A percentile compares a stretch with the other conserved stretches of the same genome.
Evolutionary conservation across 2,113 vertebrate genomes (phyloP).

Genomic region (Theristicus caerulescens): DNA sequence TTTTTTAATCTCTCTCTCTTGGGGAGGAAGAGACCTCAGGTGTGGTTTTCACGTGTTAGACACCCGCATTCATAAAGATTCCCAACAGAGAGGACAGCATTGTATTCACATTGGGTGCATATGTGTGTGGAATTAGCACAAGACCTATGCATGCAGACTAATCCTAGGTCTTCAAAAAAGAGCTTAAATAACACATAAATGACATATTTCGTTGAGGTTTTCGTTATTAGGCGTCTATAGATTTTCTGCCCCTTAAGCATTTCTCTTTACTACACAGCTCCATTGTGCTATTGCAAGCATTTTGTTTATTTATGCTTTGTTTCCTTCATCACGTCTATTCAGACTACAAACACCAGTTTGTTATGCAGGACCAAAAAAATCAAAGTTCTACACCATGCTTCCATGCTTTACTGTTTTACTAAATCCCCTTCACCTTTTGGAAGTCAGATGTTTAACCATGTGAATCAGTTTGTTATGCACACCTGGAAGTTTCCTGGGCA

Average conservation of each 20-base stretch:
- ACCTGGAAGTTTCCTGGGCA: neutral
- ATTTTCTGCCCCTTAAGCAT: neutral
- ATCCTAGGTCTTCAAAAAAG: neutral
- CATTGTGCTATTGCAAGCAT: neutral
- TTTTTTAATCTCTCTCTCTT: neutral
- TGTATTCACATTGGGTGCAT: neutral
- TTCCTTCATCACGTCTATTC: neutral
- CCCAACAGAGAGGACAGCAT: neutral
- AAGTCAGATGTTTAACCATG: constrained; percentile 3
- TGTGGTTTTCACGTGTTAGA: neutral
- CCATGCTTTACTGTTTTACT: constrained; percentile 19
- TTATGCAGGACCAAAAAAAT: neutral
- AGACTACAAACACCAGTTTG: neutral
- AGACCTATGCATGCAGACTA: neutral
- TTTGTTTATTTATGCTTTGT: neutral
- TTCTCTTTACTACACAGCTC: neutral
- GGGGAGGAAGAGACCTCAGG: neutral
- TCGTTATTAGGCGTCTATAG: neutral
- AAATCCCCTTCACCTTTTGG: constrained; percentile 32
- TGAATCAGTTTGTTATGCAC: constrained; percentile 30
- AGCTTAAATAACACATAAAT: neutral
- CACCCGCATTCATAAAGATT: neutral
- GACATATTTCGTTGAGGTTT: neutral
- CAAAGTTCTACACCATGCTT: neutral
- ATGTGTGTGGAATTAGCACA: neutral